Evolutionary conservation across 2,113 vertebrate genomes (phyloP).

Genomic region (Petrocephalus zakoni): DNA sequence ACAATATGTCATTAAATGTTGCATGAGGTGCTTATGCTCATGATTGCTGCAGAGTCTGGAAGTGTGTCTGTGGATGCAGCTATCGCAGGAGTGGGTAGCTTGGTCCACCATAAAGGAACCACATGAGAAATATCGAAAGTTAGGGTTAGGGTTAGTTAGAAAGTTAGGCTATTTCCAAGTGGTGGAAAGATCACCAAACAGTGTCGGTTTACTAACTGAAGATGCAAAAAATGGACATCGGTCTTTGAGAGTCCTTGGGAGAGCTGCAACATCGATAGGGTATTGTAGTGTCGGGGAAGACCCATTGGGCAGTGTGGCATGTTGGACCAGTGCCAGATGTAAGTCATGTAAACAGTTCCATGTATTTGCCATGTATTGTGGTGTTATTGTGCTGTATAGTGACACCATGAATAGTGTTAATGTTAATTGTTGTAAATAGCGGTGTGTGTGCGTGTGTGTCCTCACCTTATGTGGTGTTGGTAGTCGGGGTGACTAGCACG

Average conservation of each 20-base stretch:
- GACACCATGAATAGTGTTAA: neutral
- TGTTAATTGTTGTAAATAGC: neutral
- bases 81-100: neutral
- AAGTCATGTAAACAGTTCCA: neutral
- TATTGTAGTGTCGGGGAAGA: neutral
- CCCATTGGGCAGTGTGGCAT: neutral
- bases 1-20: neutral
- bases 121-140: neutral
- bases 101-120: neutral
- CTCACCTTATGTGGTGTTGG: neutral
- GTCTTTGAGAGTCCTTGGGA: neutral
- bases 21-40: neutral
- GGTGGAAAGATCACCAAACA: neutral
- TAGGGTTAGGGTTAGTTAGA: no score
- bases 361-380: neutral
- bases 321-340: neutral
- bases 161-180: no score
- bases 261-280: neutral
- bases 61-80: neutral
- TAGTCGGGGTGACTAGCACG: neutral
- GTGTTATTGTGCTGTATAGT: neutral
- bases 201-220: neutral
- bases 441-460: neutral
- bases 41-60: neutral
- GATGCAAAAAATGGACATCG: neutral